Percentiles rank a stretch among this genome's conserved stretches.
Evolutionary conservation across 2,888 invertebrate species (phyloP).

Genomic region (Endotricha flammealis): DNA sequence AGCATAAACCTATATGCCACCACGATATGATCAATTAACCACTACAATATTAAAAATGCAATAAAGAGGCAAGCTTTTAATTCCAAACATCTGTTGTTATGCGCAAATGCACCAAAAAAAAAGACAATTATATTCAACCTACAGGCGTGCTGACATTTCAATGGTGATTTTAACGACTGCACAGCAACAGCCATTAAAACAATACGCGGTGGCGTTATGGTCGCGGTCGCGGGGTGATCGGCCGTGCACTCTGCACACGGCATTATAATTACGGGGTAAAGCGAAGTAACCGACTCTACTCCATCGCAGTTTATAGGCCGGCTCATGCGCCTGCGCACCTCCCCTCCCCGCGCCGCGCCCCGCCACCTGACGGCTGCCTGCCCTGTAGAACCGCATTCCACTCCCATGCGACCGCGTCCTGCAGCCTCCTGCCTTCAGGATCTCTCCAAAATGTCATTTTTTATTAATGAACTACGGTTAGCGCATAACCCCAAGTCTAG

Average conservation of each 20-base stretch:
- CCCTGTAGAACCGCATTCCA: slow-evolving; percentile 72
- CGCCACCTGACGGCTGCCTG: slow-evolving; percentile 17
- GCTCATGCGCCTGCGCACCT: slow-evolving; percentile 34
- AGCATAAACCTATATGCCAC: too few relatives aligned
- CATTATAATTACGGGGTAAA: slow-evolving; percentile 52
- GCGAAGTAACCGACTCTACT: slow-evolving; percentile 23
- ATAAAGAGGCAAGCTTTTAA: too few relatives aligned
- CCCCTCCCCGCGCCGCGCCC: slow-evolving; percentile 21
- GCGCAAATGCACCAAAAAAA: background rate
- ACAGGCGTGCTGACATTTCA: slow-evolving; percentile 9
- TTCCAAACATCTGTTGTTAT: too few relatives aligned
- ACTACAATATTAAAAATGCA: too few relatives aligned
- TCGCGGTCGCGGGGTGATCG: slow-evolving; percentile 54
- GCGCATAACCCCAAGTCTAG: background rate
- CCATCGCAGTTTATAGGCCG: slow-evolving; percentile 62
- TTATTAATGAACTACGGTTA: slow-evolving; percentile 36
- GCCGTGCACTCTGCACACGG: slow-evolving; percentile 56
- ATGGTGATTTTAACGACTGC: slow-evolving; percentile 24
- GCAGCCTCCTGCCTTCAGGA: slow-evolving; percentile 53
- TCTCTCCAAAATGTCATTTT: slow-evolving; percentile 68
- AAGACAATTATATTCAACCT: background rate
- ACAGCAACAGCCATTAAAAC: slow-evolving; percentile 44
- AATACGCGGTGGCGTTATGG: slow-evolving; percentile 47
- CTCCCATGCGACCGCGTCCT: slow-evolving; percentile 74
- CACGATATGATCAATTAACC: too few relatives aligned